These are phyloP conservation scores for Willisornis vidua DNA, from an alignment of 2,113 vertebrate genomes.

Conservation along the genomic window DNA sequence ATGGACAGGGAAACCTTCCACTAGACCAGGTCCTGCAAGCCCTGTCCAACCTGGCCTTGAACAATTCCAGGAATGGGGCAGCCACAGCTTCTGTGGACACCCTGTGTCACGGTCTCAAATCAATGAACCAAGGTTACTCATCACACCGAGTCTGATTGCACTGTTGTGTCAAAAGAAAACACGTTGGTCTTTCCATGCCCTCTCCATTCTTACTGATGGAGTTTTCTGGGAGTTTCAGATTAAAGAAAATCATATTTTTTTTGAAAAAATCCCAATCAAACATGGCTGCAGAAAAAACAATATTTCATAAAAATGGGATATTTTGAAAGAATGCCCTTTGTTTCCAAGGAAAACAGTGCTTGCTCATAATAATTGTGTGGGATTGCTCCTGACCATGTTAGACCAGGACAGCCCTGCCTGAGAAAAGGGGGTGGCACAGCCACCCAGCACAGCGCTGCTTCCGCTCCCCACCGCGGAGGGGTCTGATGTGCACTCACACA, in stretches of 20 bases:
- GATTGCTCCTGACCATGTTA: constrained; percentile 7
- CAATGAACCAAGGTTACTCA: not conserved
- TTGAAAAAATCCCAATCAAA: constrained; percentile 18
- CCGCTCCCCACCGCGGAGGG: not conserved
- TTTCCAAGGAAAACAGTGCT: constrained; percentile 53
- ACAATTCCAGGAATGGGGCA: not conserved
- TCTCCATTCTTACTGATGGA: not conserved
- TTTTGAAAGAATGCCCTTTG: constrained; percentile 31
- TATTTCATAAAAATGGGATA: constrained; percentile 38
- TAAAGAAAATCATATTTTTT: not conserved
- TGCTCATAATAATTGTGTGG: not conserved
- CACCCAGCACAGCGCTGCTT: not conserved
- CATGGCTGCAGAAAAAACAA: not conserved
- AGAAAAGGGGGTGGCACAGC: not conserved
- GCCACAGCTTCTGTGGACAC: not conserved
- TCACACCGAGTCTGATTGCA: not conserved
- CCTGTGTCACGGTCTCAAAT: not conserved
- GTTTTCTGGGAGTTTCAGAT: not conserved
- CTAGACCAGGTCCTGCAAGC: fast-evolving
- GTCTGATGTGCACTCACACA: not conserved
- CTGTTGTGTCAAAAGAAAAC: not conserved
- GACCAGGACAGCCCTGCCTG: not conserved
- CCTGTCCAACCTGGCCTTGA: fast-evolving
- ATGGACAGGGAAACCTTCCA: not conserved
- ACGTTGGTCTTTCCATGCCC: not conserved